Conservation (phyloP, 2,797 vertebrate genomes). For the Lacerta agilis region DNA sequence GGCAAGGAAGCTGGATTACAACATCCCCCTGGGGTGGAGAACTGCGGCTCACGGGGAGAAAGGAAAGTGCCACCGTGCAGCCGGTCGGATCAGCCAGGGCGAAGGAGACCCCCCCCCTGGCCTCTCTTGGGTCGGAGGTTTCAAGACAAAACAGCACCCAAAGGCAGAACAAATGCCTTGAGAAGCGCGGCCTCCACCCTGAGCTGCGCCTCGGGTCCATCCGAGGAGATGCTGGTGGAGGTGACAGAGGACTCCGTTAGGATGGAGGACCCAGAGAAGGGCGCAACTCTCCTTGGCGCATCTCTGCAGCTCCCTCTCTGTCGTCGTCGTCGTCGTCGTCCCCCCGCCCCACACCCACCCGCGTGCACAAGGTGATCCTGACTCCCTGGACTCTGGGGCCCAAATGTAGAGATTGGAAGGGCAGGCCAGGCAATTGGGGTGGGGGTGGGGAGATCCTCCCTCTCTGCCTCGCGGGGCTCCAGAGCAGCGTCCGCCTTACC, state of each 20-base stretch:
- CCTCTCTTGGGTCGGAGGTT: neutral
- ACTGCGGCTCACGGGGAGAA: neutral
- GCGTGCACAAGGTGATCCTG: neutral
- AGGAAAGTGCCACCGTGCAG: neutral
- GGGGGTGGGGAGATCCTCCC: neutral
- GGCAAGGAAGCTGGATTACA: neutral
- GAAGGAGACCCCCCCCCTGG: neutral
- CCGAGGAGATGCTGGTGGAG: neutral
- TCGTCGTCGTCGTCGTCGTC: no score
- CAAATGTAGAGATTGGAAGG: neutral
- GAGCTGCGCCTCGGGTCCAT: neutral
- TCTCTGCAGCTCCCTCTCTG: neutral
- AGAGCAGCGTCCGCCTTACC: conserved; percentile 76
- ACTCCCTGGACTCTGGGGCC: neutral
- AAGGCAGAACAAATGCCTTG: neutral
- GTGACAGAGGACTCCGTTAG: neutral
- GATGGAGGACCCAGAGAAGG: neutral
- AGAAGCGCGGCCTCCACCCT: no score
- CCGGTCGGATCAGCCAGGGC: neutral
- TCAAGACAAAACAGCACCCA: neutral
- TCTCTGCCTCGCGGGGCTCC: neutral
- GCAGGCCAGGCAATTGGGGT: no score
- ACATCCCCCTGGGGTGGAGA: neutral
- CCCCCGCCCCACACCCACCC: neutral
- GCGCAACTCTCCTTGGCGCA: neutral